Percentiles rank a stretch among this genome's conserved stretches.
Evolutionary conservation across 1,140 invertebrate genomes (phyloP).

Genomic region (Elysia chlorotica): DNA sequence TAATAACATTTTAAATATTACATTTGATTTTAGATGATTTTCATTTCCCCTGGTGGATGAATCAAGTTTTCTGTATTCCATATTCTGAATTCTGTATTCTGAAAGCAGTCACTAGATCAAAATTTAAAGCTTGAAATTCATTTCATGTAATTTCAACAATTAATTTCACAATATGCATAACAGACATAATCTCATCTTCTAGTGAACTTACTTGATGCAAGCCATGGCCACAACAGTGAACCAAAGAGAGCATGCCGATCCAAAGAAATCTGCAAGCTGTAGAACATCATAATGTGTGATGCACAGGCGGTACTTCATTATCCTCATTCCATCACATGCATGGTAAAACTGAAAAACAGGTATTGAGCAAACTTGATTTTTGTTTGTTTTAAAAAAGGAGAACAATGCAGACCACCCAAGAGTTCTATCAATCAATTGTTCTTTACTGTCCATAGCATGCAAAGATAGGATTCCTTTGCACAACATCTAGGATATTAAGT

Average conservation of each 20-base stretch:
- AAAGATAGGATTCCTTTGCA: not conserved
- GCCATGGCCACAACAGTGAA: conserved; percentile 87
- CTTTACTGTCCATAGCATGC: not conserved
- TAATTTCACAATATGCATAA: not conserved
- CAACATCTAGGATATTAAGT: not conserved
- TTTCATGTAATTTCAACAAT: not conserved
- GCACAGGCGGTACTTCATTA: conserved; percentile 56
- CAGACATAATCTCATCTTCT: not conserved
- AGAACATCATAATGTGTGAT: conserved; percentile 68
- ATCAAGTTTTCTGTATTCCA: not conserved
- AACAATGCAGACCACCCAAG: no score
- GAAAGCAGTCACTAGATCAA: not conserved
- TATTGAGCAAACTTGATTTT: conserved; percentile 71
- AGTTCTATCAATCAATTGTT: conserved; percentile 69
- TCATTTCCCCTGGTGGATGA: not conserved
- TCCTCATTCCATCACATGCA: conserved; percentile 67
- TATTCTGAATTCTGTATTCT: not conserved
- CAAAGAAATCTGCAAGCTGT: conserved; percentile 91
- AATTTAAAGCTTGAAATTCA: not conserved
- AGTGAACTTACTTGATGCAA: conserved; percentile 49
- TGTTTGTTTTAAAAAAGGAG: no score
- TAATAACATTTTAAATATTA: no score
- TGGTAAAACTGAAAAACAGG: conserved; percentile 69
- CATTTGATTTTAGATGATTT: not conserved
- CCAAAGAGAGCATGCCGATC: conserved; percentile 85